These are phyloP conservation scores for Pelvicachromis taeniatus DNA, from an alignment of 2,113 vertebrate genomes.

Conservation along the genomic window DNA sequence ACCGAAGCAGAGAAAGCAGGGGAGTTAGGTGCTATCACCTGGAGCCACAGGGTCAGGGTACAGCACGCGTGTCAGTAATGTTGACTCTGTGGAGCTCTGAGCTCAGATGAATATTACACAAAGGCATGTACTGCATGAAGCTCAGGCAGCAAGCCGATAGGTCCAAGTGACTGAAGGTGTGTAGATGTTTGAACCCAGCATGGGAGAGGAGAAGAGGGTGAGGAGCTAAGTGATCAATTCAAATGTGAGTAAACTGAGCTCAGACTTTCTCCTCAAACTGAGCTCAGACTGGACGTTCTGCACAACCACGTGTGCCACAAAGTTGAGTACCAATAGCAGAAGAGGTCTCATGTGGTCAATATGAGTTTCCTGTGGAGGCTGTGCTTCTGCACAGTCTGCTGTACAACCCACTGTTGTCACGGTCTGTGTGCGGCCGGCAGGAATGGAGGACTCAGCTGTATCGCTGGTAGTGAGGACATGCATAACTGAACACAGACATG, in stretches of 20 bases:
- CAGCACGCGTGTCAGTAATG: conserved; percentile 3
- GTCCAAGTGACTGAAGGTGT: no score
- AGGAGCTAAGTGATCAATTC: background rate
- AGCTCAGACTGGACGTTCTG: background rate
- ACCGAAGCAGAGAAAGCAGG: background rate
- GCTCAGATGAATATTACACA: background rate
- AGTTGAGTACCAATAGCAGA: background rate
- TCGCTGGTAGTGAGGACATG: no score
- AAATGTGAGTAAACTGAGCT: background rate
- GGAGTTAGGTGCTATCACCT: conserved; percentile 47
- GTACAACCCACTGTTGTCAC: no score
- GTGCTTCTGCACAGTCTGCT: no score
- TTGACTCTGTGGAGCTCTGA: background rate
- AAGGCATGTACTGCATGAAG: conserved; percentile 14
- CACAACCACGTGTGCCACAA: background rate
- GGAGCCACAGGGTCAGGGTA: conserved; percentile 50
- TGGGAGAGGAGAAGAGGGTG: background rate
- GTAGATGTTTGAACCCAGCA: background rate
- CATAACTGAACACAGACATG: no score
- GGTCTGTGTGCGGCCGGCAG: no score
- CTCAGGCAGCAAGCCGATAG: background rate
- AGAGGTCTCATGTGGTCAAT: background rate
- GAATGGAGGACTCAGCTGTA: no score
- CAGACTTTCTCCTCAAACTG: background rate
- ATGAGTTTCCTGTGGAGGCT: no score